phyloP scores from a whole-genome alignment of 2,888 invertebrate genomes.

The Lottia scabra region DNA sequence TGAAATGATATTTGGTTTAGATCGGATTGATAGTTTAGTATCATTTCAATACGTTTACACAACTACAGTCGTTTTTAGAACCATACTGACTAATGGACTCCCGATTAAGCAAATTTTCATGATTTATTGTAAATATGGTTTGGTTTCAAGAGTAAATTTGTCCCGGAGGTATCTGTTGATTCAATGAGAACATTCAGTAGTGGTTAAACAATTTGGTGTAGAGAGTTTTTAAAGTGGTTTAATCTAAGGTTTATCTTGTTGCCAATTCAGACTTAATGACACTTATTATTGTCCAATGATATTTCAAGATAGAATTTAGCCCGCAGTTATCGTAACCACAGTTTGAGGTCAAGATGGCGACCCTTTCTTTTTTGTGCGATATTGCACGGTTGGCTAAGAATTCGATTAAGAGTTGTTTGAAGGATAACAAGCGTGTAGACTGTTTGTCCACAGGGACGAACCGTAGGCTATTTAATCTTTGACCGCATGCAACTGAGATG shows the following conservation, averaged over 20 bases:
- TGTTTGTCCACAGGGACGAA: background rate
- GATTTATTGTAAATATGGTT: background rate
- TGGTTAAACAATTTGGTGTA: background rate
- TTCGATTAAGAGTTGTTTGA: background rate
- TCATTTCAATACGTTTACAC: too few species aligned
- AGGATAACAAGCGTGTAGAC: conserved; percentile 5
- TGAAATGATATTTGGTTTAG: background rate
- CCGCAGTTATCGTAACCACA: background rate
- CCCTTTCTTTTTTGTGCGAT: background rate
- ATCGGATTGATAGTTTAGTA: background rate
- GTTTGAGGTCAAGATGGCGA: background rate
- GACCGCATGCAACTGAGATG: background rate
- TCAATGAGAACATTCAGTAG: background rate
- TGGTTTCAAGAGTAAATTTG: conserved; percentile 6
- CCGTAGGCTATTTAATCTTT: background rate
- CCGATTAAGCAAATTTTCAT: background rate
- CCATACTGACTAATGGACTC: background rate
- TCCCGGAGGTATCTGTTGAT: background rate
- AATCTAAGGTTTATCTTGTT: conserved; percentile 1
- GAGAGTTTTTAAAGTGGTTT: conserved; percentile 2
- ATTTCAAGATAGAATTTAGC: background rate
- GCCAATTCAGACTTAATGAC: background rate
- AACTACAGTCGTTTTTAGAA: background rate
- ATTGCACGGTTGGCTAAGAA: background rate
- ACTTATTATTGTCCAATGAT: conserved; percentile 7